Percentiles rank a stretch among this genome's conserved stretches.
These are phyloP conservation scores for Caenorhabditis sp. DNA, from an alignment of 2,888 invertebrate genomes.

Conservation along the genomic window DNA sequence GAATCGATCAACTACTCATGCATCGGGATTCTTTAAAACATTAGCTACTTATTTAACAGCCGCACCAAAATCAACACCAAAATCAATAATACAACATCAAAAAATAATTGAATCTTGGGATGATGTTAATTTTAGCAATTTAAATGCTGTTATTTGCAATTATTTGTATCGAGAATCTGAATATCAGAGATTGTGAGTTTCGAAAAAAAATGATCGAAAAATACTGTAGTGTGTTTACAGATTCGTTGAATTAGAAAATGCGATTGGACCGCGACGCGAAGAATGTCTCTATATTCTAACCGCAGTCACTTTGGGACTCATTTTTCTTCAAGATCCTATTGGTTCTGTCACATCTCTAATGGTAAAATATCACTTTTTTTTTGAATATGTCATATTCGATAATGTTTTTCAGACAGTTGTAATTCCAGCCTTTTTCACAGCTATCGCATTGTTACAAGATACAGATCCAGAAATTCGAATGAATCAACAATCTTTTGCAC, in stretches of 20 bases:
- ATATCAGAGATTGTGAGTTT: conserved; percentile 16
- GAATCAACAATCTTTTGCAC: conserved; percentile 10
- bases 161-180: conserved; percentile 11
- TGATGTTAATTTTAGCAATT: conserved; percentile 25
- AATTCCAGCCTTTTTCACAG: conserved; percentile 22
- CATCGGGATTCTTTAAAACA: conserved; percentile 26
- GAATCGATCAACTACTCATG: too few species aligned
- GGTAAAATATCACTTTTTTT: conserved; percentile 12
- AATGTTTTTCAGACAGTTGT: conserved; percentile 15
- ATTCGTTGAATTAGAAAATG: conserved; percentile 20
- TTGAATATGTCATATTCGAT: too few species aligned
- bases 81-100: neutral
- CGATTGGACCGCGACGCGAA: conserved; percentile 16
- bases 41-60: conserved; percentile 35
- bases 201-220: neutral
- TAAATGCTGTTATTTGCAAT: conserved; percentile 27
- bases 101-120: conserved; percentile 31
- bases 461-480: neutral
- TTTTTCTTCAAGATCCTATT: conserved; percentile 25
- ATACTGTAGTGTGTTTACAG: conserved; percentile 16
- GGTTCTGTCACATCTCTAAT: conserved; percentile 22
- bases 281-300: conserved; percentile 18
- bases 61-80: conserved; percentile 12
- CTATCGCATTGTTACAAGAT: conserved; percentile 1
- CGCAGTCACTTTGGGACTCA: neutral